A percentile compares a stretch with the other conserved stretches of the same genome.
Evolutionary conservation across 2,888 invertebrate genomes (phyloP).

Genomic region (Andrena haemorrhoa): DNA sequence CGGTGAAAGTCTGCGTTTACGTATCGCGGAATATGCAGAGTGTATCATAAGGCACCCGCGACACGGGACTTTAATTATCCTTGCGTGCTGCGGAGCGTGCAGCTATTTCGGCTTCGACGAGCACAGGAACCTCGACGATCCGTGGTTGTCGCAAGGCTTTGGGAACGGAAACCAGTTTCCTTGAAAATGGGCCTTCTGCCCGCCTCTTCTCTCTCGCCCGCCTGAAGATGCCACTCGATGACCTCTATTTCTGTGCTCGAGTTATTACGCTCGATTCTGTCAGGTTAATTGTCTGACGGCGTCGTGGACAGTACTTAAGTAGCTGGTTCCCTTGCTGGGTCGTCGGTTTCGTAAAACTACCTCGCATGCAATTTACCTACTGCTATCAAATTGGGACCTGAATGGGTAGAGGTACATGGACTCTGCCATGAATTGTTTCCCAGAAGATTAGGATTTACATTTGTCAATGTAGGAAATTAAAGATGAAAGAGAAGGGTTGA

Average conservation of each 20-base stretch:
- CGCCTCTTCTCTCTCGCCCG: neutral
- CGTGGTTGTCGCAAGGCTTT: slow-evolving; percentile 43
- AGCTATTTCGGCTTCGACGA: slow-evolving; percentile 24
- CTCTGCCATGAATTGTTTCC: too few species aligned
- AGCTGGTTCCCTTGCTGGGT: too few species aligned
- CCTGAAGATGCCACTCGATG: slow-evolving; percentile 39
- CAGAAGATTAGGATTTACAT: too few species aligned
- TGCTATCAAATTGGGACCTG: slow-evolving; percentile 9
- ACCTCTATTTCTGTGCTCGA: slow-evolving; percentile 46
- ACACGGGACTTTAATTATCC: slow-evolving; percentile 62
- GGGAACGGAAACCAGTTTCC: slow-evolving; percentile 70
- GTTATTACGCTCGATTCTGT: slow-evolving; percentile 4
- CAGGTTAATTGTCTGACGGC: neutral
- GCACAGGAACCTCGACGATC: slow-evolving; percentile 53
- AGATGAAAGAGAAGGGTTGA: too few species aligned
- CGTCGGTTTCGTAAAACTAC: too few species aligned
- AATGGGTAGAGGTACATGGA: too few species aligned
- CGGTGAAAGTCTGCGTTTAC: slow-evolving; percentile 69
- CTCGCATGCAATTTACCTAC: too few species aligned
- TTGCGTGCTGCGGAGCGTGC: slow-evolving; percentile 55
- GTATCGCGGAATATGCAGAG: slow-evolving; percentile 41
- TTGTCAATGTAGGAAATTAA: too few species aligned
- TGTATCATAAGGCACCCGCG: slow-evolving; percentile 54
- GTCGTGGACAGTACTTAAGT: neutral
- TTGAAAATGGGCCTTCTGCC: slow-evolving; percentile 12